Evolutionary conservation across 2,113 vertebrate species (phyloP).

Genomic region (Neodontobutis hainanensis): DNA sequence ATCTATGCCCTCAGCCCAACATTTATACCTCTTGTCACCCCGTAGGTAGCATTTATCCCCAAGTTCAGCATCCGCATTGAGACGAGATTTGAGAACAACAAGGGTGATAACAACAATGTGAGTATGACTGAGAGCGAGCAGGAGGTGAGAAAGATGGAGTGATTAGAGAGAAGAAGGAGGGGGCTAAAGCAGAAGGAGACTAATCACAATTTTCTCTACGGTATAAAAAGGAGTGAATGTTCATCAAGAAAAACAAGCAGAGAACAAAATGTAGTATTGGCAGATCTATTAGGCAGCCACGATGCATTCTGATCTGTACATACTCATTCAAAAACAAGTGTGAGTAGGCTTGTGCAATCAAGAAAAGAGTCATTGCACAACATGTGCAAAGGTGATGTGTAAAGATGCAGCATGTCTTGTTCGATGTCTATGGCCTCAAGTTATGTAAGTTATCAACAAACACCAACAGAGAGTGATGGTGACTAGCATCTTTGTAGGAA

Average conservation of each 20-base stretch:
- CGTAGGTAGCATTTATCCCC: slow-evolving; percentile 71
- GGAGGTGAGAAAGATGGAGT: slow-evolving; percentile 39
- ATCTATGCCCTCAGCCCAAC: slow-evolving; percentile 26
- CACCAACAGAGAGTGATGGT: neutral
- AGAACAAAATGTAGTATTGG: slow-evolving; percentile 53
- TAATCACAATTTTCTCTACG: slow-evolving; percentile 58
- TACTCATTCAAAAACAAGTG: slow-evolving; percentile 26
- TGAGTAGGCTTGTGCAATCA: slow-evolving; percentile 8
- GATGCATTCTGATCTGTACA: slow-evolving; percentile 22
- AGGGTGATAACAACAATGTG: slow-evolving; percentile 77
- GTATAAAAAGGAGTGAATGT: slow-evolving; percentile 39
- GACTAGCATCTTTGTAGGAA: no score
- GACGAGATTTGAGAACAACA: slow-evolving; percentile 82
- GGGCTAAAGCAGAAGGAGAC: slow-evolving; percentile 18
- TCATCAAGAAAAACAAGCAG: slow-evolving; percentile 61
- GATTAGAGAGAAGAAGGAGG: slow-evolving; percentile 37
- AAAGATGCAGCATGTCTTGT: slow-evolving; percentile 32
- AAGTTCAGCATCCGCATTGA: slow-evolving; percentile 82
- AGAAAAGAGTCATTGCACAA: slow-evolving; percentile 28
- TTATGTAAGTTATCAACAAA: slow-evolving; percentile 18
- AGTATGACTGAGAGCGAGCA: slow-evolving; percentile 57
- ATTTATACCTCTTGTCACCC: slow-evolving; percentile 42
- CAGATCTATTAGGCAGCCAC: slow-evolving; percentile 57
- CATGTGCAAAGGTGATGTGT: slow-evolving; percentile 13
- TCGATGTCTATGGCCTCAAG: slow-evolving; percentile 16